phyloP scores from a whole-genome alignment of 2,113 vertebrate genomes.

The Anoura caudifer region DNA sequence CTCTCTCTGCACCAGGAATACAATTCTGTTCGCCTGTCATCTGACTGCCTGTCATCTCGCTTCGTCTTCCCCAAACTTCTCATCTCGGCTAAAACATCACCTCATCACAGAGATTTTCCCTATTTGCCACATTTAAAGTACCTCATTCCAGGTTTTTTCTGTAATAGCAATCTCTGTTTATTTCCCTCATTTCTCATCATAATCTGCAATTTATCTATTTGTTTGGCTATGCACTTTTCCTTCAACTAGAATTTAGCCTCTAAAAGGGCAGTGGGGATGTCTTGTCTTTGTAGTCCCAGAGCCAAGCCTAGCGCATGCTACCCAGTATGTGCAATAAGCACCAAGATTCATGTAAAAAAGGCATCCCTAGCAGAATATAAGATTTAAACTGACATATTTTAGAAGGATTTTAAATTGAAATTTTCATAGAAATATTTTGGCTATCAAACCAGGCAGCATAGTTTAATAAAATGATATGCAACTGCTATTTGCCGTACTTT shows the following conservation, averaged over 20 bases:
- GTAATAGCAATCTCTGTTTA: not conserved
- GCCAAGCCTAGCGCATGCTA: not conserved
- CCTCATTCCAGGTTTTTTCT: not conserved
- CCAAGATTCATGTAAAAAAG: not conserved
- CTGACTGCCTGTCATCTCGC: too few relatives aligned
- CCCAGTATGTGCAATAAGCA: not conserved
- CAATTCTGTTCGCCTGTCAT: not conserved
- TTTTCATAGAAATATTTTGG: not conserved
- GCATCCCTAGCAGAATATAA: not conserved
- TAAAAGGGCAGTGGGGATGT: not conserved
- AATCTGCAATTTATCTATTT: not conserved
- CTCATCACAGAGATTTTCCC: not conserved
- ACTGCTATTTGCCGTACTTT: not conserved
- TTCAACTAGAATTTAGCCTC: not conserved
- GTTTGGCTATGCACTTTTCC: not conserved
- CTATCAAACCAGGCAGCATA: not conserved
- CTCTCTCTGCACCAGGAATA: not conserved
- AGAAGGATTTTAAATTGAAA: not conserved
- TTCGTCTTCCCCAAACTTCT: not conserved
- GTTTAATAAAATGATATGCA: not conserved
- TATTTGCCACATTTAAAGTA: not conserved
- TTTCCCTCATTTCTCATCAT: not conserved
- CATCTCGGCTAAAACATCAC: not conserved
- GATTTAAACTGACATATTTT: not conserved
- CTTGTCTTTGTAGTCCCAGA: not conserved